These are phyloP conservation scores for Columba janthina DNA, from an alignment of 2,113 vertebrate genomes.

Conservation along the genomic window DNA sequence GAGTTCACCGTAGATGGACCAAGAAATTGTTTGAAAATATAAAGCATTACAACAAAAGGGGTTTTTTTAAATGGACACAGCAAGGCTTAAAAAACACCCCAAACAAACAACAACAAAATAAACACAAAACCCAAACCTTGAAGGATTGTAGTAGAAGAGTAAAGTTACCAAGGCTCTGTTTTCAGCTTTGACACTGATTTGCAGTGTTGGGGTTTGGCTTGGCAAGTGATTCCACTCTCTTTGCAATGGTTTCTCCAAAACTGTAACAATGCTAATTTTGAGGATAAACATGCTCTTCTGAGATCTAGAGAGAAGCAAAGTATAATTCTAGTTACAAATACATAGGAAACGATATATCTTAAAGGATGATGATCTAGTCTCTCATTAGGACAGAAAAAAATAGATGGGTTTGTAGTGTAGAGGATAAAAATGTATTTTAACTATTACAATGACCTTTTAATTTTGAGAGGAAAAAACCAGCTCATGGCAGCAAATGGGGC, in stretches of 20 bases:
- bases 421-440: constrained; percentile 22
- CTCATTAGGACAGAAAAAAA: background rate
- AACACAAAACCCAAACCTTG: background rate
- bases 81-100: background rate
- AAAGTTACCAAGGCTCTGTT: background rate
- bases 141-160: background rate
- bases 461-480: background rate
- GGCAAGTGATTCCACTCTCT: background rate
- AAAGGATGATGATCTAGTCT: background rate
- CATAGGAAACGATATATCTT: background rate
- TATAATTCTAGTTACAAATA: background rate
- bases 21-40: constrained; percentile 19
- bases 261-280: background rate
- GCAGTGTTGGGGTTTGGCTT: background rate
- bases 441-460: constrained; percentile 18
- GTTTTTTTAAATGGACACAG: background rate
- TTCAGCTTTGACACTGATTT: background rate
- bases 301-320: background rate
- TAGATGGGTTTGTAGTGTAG: background rate
- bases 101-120: background rate
- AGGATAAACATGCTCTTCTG: background rate
- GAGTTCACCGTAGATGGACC: constrained; percentile 6
- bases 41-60: constrained; percentile 7
- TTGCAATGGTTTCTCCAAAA: background rate
- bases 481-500: background rate